Evolutionary conservation across 2,888 invertebrate species (phyloP).

Genomic region (Gasteruption jaculator): DNA sequence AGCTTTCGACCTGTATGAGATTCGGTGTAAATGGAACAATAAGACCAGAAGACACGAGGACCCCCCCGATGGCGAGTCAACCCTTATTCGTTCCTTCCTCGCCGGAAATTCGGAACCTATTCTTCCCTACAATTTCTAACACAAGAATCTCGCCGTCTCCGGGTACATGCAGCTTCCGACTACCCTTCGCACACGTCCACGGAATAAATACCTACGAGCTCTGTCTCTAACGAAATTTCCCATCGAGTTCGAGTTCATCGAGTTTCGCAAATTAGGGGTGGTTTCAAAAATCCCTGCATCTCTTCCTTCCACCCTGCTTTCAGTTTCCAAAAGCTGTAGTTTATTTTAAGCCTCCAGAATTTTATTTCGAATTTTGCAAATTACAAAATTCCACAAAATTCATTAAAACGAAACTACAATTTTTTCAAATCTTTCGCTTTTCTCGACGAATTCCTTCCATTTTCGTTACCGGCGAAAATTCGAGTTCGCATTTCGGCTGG

Average conservation of each 20-base stretch:
- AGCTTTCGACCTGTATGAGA: too few species aligned
- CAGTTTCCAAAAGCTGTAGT: too few species aligned
- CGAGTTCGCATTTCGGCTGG: too few species aligned
- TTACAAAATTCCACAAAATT: too few species aligned
- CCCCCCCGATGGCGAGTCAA: slow-evolving; percentile 8
- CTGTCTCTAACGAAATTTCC: slow-evolving; percentile 18
- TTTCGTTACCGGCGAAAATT: slow-evolving; percentile 20
- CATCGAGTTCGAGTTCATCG: slow-evolving; percentile 24
- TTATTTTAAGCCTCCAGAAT: too few species aligned
- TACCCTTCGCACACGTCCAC: slow-evolving; percentile 21
- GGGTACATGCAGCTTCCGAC: slow-evolving; percentile 22
- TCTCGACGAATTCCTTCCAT: too few species aligned
- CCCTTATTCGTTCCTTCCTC: slow-evolving; percentile 13
- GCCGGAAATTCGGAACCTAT: slow-evolving; percentile 20
- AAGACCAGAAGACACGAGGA: slow-evolving; percentile 14
- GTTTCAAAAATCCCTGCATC: too few species aligned
- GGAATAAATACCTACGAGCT: slow-evolving; percentile 20
- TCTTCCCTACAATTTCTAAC: slow-evolving; percentile 17
- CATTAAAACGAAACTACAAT: too few species aligned
- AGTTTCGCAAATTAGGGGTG: slow-evolving; percentile 16
- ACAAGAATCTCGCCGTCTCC: slow-evolving; percentile 25
- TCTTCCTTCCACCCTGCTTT: too few species aligned
- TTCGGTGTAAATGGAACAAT: slow-evolving; percentile 29
- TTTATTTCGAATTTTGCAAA: too few species aligned
- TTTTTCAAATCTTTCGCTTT: too few species aligned